Conservation (phyloP, 2,797 vertebrate genomes). For the Emys orbicularis region DNA sequence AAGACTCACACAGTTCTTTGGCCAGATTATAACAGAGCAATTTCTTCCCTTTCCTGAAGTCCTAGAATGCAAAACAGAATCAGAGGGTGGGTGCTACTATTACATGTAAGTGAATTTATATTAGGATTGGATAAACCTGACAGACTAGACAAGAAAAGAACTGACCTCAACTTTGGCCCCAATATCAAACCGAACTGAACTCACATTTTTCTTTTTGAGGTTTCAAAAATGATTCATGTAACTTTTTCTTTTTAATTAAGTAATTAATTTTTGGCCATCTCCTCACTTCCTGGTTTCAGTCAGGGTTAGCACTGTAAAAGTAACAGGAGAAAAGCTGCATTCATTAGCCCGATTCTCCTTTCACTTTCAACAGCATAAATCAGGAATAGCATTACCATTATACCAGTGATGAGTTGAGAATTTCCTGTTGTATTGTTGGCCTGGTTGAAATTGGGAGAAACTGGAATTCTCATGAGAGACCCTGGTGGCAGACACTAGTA, state of each 20-base stretch:
- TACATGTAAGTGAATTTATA: not conserved
- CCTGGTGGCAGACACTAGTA: not conserved
- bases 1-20: not conserved
- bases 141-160: not conserved
- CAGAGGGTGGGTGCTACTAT: not conserved
- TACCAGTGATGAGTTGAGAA: not conserved
- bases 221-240: not conserved
- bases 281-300: not conserved
- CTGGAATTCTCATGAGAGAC: not conserved
- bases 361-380: not conserved
- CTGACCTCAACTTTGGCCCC: not conserved
- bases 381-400: not conserved
- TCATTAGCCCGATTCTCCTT: not conserved
- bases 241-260: not conserved
- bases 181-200: not conserved
- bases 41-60: not conserved
- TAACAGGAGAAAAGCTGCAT: not conserved
- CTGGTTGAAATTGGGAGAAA: not conserved
- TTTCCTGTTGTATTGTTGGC: not conserved
- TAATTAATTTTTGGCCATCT: not conserved
- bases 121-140: not conserved
- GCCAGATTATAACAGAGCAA: not conserved
- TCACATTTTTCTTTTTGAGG: not conserved
- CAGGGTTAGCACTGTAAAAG: not conserved
- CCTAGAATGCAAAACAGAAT: not conserved